Evolutionary conservation across 1,140 invertebrate species (phyloP).

Genomic region (Drosophila fuyamai): DNA sequence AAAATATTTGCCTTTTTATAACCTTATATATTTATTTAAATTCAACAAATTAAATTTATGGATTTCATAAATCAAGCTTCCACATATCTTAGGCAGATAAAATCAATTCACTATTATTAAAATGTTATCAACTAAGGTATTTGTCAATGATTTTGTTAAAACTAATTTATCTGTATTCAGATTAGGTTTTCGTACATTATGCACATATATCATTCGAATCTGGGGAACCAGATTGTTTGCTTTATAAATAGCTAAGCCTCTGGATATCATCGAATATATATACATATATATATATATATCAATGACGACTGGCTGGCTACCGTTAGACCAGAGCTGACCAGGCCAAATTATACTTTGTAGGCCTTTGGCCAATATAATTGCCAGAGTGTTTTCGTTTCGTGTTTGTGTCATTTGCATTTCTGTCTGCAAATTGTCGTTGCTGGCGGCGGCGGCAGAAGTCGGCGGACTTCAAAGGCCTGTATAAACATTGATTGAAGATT

Average conservation of each 20-base stretch:
- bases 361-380: slow-evolving; percentile 35
- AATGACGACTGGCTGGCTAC: slow-evolving; percentile 23
- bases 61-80: slow-evolving; percentile 22
- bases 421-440: slow-evolving; percentile 78
- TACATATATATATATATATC: slow-evolving; percentile 3
- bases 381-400: slow-evolving; percentile 16
- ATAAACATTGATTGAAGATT: slow-evolving; percentile 83
- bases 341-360: slow-evolving; percentile 39
- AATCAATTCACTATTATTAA: slow-evolving; percentile 38
- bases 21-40: too few relatives aligned
- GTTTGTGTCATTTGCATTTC: slow-evolving; percentile 77
- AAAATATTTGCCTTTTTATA: too few relatives aligned
- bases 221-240: slow-evolving; percentile 19
- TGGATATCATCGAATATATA: slow-evolving; percentile 1
- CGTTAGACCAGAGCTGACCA: slow-evolving; percentile 22
- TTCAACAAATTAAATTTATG: not conserved
- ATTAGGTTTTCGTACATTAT: slow-evolving; percentile 16
- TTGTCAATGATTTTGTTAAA: slow-evolving; percentile 38
- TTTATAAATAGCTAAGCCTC: slow-evolving; percentile 26
- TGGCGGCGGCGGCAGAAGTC: slow-evolving; percentile 52
- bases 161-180: slow-evolving; percentile 36
- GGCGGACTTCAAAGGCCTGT: slow-evolving; percentile 76
- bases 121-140: slow-evolving; percentile 32
- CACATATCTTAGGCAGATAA: slow-evolving; percentile 23
- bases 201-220: slow-evolving; percentile 10